Evolutionary conservation across 2,113 vertebrate species (phyloP), one percentile per base, ranked within the genome.

Genomic region (Excalfactoria chinensis): DNA sequence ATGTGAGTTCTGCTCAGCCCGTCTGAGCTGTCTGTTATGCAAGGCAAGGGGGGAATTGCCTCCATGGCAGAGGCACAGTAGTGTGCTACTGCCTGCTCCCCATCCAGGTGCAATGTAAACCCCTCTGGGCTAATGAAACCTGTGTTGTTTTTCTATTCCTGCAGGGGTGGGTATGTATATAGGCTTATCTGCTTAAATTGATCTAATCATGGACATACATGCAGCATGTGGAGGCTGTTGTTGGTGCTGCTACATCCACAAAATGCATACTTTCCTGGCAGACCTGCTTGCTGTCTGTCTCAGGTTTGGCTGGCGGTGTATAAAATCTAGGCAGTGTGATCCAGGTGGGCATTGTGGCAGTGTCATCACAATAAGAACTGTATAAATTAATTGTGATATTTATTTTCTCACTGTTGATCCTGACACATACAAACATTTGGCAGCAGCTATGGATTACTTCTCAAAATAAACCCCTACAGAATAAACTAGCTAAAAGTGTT

Each of bases 401-500:
- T 96, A 63, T 94, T 95, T 89, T 94, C 93, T 85, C 89, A 85
- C 84, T 85, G 46, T 82, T 93, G 68, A 87, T 35, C 59, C 46
- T 68, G 86, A 89, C 82, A 91, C 60, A 14, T 64, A 92, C 17
- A 91, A 88, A 91, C 88, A 95, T 84, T 96, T 95, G 75, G 79
- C 68, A 91, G 89, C 82, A 95, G 82, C 66, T 95, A 85, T 88
- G 53, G 64, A 93, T 93, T 86, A 25, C 66, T 71, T 84, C 68
- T 88, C 64, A 89, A 94, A 95, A 86, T 71, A 93, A 96, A 81
- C 79, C 87, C 48, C 82, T 75, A 86, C 72, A 91, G 95, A 76
- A 93, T 91, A 95, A 95, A 89, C 93, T 88, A 37, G 40, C 79
- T 53, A 12, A 93, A 95, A 93, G 93, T 96, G 92, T 94, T 94